A percentile compares a stretch with the other conserved stretches of the same genome.
These are phyloP conservation scores for Mystacornis crossleyi DNA, from an alignment of 2,113 vertebrate species.

Conservation along the genomic window DNA sequence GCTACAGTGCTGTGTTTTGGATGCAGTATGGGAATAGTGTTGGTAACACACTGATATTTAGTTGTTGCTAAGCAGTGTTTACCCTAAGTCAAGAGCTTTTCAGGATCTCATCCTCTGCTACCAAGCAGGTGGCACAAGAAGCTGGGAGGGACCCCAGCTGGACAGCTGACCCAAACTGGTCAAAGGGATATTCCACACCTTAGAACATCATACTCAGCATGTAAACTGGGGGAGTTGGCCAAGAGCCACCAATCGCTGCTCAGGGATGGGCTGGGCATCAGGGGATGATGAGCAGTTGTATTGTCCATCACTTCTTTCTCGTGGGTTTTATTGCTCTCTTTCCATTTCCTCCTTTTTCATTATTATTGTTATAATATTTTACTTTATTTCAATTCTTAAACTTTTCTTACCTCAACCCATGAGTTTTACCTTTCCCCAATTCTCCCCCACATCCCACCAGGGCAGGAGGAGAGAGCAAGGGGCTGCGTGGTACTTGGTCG, in stretches of 20 bases:
- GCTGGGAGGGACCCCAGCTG: neutral
- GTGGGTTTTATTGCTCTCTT: neutral
- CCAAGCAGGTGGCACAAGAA: neutral
- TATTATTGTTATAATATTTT: neutral
- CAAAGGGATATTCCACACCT: neutral
- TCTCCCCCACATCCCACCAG: neutral
- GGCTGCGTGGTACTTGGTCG: neutral
- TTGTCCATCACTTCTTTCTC: neutral
- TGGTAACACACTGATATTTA: neutral
- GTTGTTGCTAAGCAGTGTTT: neutral
- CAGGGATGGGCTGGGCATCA: neutral
- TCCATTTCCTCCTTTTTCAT: neutral
- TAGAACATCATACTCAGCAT: neutral
- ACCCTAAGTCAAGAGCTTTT: neutral
- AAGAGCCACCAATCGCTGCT: neutral
- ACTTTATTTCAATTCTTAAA: neutral
- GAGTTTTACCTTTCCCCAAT: neutral
- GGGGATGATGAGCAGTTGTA: neutral
- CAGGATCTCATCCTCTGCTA: neutral
- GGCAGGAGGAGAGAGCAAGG: neutral
- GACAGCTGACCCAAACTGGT: neutral
- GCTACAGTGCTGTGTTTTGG: neutral
- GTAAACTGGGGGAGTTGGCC: neutral
- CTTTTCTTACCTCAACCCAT: neutral
- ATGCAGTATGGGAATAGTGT: neutral